phyloP scores from a whole-genome alignment of 1,140 invertebrate species.

The Vollenhovia emeryi region DNA sequence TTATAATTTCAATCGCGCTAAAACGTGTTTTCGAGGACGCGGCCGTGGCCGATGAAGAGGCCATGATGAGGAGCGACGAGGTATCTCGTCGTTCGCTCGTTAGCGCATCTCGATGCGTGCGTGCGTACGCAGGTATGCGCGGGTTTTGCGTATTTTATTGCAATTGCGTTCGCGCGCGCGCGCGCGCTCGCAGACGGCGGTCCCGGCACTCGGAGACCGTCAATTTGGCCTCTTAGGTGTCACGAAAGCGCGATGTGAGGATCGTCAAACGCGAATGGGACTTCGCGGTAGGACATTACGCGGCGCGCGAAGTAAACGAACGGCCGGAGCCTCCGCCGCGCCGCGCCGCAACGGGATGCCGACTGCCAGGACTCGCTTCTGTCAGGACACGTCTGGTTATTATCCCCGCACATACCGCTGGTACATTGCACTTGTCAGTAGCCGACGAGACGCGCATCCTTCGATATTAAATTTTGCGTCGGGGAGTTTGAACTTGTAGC shows the following conservation, averaged over 20 bases:
- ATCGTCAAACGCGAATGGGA: slow-evolving; percentile 54
- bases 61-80: slow-evolving; percentile 15
- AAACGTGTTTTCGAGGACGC: slow-evolving; percentile 46
- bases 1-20: slow-evolving; percentile 44
- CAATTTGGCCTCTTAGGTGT: slow-evolving; percentile 46
- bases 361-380: slow-evolving; percentile 20
- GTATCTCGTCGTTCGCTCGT: slow-evolving; percentile 32
- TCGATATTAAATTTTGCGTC: slow-evolving; percentile 14
- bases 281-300: slow-evolving; percentile 44
- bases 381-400: slow-evolving; percentile 40
- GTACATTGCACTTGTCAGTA: slow-evolving; percentile 32
- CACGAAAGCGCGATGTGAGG: slow-evolving; percentile 46
- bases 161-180: slow-evolving; percentile 28
- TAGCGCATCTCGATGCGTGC: not conserved
- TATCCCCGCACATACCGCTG: slow-evolving; percentile 6
- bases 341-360: slow-evolving; percentile 37
- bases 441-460: not conserved
- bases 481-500: not conserved
- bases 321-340: not conserved
- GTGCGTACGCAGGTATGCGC: slow-evolving; percentile 4
- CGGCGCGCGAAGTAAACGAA: slow-evolving; percentile 43
- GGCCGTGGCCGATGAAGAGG: slow-evolving; percentile 20
- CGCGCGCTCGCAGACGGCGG: slow-evolving; percentile 13
- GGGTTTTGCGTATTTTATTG: slow-evolving; percentile 28
- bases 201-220: not conserved